These are phyloP conservation scores for Psittacula derbiana DNA, from an alignment of 2,797 vertebrate genomes.

Conservation along the genomic window DNA sequence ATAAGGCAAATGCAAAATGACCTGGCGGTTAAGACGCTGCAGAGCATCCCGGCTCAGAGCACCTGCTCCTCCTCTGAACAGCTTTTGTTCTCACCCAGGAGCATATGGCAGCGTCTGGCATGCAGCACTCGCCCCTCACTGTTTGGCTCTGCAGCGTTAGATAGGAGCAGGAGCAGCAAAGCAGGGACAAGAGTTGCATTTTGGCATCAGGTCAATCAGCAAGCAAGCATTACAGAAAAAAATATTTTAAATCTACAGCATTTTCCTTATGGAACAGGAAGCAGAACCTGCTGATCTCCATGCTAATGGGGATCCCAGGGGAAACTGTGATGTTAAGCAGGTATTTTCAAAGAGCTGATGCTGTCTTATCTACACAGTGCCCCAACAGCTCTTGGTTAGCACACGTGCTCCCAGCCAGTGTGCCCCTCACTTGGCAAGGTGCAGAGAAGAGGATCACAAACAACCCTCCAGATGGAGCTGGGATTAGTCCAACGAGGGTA, in stretches of 20 bases:
- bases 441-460: not conserved
- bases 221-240: not conserved
- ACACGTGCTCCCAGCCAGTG: fast-evolving
- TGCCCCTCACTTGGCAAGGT: not conserved
- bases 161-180: not conserved
- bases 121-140: fast-evolving
- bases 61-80: not conserved
- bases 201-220: not conserved
- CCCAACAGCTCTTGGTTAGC: not conserved
- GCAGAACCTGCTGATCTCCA: not conserved
- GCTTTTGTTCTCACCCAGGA: not conserved
- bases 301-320: fast-evolving
- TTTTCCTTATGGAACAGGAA: not conserved
- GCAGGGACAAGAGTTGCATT: not conserved
- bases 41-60: not conserved
- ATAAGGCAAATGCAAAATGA: not conserved
- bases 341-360: not conserved
- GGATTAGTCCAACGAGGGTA: not conserved
- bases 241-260: not conserved
- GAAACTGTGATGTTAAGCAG: not conserved
- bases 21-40: not conserved
- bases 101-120: not conserved
- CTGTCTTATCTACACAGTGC: not conserved
- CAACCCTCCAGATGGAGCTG: not conserved
- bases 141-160: fast-evolving